These are phyloP conservation scores for Montipora sp. DNA, from an alignment of 64 coral and sea anemone genomes.

Conservation along the genomic window DNA sequence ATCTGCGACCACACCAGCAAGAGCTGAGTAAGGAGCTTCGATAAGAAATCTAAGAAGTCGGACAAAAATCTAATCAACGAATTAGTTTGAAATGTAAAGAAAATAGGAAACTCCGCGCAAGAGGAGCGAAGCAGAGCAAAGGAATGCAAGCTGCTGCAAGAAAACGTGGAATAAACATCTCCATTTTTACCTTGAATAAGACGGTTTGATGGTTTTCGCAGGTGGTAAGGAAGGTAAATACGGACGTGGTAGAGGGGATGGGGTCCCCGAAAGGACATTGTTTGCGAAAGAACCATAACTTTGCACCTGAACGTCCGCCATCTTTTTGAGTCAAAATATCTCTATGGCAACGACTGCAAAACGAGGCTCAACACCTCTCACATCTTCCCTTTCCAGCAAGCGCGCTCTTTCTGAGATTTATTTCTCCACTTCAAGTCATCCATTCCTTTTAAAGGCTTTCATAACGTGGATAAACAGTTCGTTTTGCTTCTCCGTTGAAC, in stretches of 20 bases:
- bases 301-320: conserved; percentile 66
- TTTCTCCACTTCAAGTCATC: too few species aligned
- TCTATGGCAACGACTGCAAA: conserved; percentile 12
- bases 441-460: too few species aligned
- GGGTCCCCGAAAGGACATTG: conserved; percentile 63
- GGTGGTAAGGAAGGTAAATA: conserved; percentile 79
- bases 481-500: too few species aligned
- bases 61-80: background rate
- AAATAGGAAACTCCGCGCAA: background rate
- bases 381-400: too few species aligned
- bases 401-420: too few species aligned
- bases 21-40: conserved; percentile 69
- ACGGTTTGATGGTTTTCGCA: conserved; percentile 65
- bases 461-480: too few species aligned
- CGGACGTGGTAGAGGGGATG: conserved; percentile 70
- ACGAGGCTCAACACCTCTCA: background rate
- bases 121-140: background rate
- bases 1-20: conserved; percentile 70
- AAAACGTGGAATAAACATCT: too few species aligned
- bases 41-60: conserved; percentile 58
- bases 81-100: too few species aligned
- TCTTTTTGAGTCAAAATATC: conserved; percentile 27
- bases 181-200: conserved; percentile 64
- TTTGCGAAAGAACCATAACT: conserved; percentile 32
- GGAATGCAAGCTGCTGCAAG: too few species aligned